Conservation (phyloP, 2,888 invertebrate species). For the Oconnorella tubifera region DNA sequence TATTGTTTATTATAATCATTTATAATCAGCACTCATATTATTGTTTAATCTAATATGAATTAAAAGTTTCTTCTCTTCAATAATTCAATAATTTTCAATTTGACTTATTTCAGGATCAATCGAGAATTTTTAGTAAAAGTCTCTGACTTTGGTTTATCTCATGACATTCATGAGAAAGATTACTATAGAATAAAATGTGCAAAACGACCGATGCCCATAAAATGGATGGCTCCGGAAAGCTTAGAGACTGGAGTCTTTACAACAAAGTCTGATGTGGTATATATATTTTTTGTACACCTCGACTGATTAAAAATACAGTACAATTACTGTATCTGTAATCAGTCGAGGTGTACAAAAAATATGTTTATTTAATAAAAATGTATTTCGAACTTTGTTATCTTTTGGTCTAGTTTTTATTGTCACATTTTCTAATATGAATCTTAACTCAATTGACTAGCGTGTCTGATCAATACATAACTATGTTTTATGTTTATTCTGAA, state of each 20-base stretch:
- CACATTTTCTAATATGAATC: too few relatives aligned
- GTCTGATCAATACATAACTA: not conserved
- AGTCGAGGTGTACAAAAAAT: not conserved
- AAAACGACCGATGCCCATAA: conserved; percentile 57
- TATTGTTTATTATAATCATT: too few relatives aligned
- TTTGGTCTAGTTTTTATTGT: too few relatives aligned
- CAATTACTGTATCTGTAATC: too few relatives aligned
- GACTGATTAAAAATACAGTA: not conserved
- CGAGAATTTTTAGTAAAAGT: conserved; percentile 57
- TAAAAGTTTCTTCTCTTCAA: too few relatives aligned
- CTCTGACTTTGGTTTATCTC: conserved; percentile 62
- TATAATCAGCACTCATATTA: too few relatives aligned
- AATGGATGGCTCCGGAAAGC: conserved; percentile 60
- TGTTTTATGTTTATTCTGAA: not conserved
- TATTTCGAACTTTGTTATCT: not conserved
- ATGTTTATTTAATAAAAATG: not conserved
- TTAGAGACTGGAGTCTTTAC: conserved; percentile 54
- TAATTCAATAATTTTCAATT: too few relatives aligned
- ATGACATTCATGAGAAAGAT: conserved; percentile 60
- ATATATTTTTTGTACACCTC: conserved; percentile 27
- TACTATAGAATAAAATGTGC: conserved; percentile 58
- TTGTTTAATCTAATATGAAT: too few relatives aligned
- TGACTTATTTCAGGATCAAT: conserved; percentile 57
- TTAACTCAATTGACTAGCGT: too few relatives aligned
- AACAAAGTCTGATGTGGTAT: conserved; percentile 58